Evolutionary conservation across 1,140 invertebrate species (phyloP), one percentile per base, ranked within the genome.

Genomic region (Andrena cerasifolii): DNA sequence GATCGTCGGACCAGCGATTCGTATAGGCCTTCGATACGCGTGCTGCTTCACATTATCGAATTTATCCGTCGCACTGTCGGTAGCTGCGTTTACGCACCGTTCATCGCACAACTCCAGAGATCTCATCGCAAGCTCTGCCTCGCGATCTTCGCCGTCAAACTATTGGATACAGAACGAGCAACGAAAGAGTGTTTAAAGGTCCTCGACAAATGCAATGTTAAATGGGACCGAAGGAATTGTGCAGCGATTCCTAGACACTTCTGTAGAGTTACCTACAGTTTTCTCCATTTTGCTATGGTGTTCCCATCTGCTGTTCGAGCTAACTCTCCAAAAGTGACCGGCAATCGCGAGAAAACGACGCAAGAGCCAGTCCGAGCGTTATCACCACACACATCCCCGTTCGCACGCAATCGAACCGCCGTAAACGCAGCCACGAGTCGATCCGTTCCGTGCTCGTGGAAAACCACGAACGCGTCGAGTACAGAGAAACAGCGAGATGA

Each of bases 381-480:
- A n/a, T n/a, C n/a, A n/a, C n/a, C n/a, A n/a, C n/a, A n/a, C 62
- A 58, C 18, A 56, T 31, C 47, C 49, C 43, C 40, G n/a, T n/a
- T n/a, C n/a, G n/a, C 49, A 47, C 58, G 53, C 65, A 59, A 28
- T 79, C 47, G 53, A 83, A 83, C 59, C 68, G 33, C 65, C 45
- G 59, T 71, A 83, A 79, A 83, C 51, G 81, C 71, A 76, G 40
- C 77, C 80, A 75, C 70, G 49, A 47, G 53, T 78, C 49, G 18
- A 58, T 47, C 63, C 49, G 61, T 79, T 31, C 21, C 36, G 36
- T 40, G 3, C 10, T 10, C 36, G 36, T 14, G 12, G 14, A 49
- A 53, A 71, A 61, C 45, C 28, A 14, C 43, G 40, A 62, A 43
- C 68, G 70, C 68, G 40, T 74, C 63, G 24, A 74, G 40, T 72